Evolutionary conservation across 1,140 invertebrate species (phyloP).

Genomic region (Drosophila ficusphila): DNA sequence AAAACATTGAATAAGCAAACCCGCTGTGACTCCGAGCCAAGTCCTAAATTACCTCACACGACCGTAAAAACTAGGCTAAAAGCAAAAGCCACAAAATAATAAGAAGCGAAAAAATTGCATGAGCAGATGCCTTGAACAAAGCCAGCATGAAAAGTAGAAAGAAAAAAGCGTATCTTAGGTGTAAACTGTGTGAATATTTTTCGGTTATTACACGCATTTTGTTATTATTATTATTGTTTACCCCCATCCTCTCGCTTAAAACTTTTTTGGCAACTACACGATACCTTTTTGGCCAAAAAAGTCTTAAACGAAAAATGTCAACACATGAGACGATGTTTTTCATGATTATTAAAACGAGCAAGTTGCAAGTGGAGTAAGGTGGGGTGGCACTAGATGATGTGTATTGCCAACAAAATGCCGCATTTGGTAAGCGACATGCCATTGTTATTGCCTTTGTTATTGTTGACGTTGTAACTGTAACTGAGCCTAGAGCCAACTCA

Average conservation of each 20-base stretch:
- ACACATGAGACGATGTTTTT: slow-evolving; percentile 62
- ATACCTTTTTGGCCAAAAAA: slow-evolving; percentile 68
- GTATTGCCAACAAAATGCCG: slow-evolving; percentile 73
- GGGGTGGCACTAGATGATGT: slow-evolving; percentile 51
- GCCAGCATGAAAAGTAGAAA: slow-evolving; percentile 6
- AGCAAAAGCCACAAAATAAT: slow-evolving; percentile 56
- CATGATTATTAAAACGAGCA: slow-evolving; percentile 71
- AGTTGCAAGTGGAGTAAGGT: slow-evolving; percentile 21
- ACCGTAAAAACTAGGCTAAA: slow-evolving; percentile 70
- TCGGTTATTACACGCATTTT: slow-evolving; percentile 74
- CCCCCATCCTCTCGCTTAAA: neutral
- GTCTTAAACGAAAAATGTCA: slow-evolving; percentile 71
- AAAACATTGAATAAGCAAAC: slow-evolving; percentile 18
- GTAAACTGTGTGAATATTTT: slow-evolving; percentile 77
- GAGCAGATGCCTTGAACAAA: slow-evolving; percentile 26
- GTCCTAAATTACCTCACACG: slow-evolving; percentile 36
- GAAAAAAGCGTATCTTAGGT: slow-evolving; percentile 39
- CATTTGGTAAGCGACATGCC: slow-evolving; percentile 72
- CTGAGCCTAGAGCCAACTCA: slow-evolving; percentile 32
- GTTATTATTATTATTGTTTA: slow-evolving; percentile 47
- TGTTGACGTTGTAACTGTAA: slow-evolving; percentile 38
- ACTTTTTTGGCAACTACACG: slow-evolving; percentile 60
- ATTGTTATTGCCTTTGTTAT: slow-evolving; percentile 45
- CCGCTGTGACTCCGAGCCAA: slow-evolving; percentile 6
- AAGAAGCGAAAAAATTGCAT: slow-evolving; percentile 35